Evolutionary conservation across 2,888 invertebrate species (phyloP).

Genomic region (Neoaliturus tenellus): DNA sequence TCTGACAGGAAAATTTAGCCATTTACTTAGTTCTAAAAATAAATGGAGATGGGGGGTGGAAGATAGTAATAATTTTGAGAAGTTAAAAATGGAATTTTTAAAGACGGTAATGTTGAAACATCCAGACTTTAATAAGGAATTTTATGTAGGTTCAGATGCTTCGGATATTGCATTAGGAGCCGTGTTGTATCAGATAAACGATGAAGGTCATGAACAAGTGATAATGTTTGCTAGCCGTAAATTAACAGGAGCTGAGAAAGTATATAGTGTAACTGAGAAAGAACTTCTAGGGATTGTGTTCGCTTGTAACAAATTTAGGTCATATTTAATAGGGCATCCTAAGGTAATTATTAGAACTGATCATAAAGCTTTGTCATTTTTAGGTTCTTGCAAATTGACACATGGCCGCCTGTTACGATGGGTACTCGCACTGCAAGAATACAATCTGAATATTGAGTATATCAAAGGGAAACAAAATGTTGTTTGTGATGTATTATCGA

Average conservation of each 20-base stretch:
- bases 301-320: background rate
- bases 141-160: background rate
- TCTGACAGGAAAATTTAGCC: background rate
- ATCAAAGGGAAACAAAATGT: conserved; percentile 13
- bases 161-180: background rate
- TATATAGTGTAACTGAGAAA: background rate
- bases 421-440: conserved; percentile 17
- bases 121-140: background rate
- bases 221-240: background rate
- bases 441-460: conserved; percentile 19
- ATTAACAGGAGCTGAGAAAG: background rate
- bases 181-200: background rate
- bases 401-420: conserved; percentile 31
- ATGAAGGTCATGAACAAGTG: background rate
- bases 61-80: background rate
- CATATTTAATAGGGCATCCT: background rate
- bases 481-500: conserved; percentile 11
- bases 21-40: background rate
- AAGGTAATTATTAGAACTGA: background rate
- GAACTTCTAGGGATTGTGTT: background rate
- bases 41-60: background rate
- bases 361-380: conserved; percentile 31
- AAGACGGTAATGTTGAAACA: background rate
- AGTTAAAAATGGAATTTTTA: background rate
- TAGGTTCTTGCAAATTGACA: background rate